Evolutionary conservation across 37 sponge, comb jelly and placozoan genomes (phyloP).

Genomic region (Ephydatia muelleri): DNA sequence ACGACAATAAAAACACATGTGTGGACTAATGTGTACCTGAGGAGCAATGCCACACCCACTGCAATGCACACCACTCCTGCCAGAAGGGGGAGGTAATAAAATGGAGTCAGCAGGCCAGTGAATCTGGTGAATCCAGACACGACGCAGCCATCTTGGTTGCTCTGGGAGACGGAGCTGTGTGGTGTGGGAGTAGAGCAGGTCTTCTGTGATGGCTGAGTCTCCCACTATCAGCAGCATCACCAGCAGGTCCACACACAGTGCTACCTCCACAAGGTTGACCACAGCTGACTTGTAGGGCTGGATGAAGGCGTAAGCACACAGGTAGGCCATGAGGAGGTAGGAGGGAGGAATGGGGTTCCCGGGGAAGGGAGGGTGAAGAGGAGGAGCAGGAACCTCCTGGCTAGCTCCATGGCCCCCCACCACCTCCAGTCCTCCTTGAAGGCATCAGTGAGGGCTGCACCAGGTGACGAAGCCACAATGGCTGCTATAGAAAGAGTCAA

Average conservation of each 20-base stretch:
- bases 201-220: conserved; percentile 12
- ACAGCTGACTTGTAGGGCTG: conserved; percentile 44
- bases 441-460: not conserved
- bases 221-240: conserved; percentile 39
- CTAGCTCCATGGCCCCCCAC: conserved; percentile 47
- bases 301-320: conserved; percentile 26
- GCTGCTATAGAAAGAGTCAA: no score
- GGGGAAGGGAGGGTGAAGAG: conserved; percentile 38
- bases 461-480: not conserved
- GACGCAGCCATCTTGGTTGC: not conserved
- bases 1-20: no score
- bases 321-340: not conserved
- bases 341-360: conserved; percentile 17
- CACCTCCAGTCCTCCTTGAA: conserved; percentile 12
- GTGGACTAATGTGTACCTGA: no score
- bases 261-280: conserved; percentile 40
- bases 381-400: conserved; percentile 26
- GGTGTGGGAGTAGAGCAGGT: not conserved
- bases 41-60: no score
- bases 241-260: conserved; percentile 15
- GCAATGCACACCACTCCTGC: no score
- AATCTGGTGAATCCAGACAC: no score
- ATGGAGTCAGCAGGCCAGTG: no score
- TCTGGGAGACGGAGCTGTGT: not conserved
- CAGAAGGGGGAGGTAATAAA: no score